Base-by-base conservation (phyloP, 2,113 vertebrate species). In the Siniperca chuatsi region DNA sequence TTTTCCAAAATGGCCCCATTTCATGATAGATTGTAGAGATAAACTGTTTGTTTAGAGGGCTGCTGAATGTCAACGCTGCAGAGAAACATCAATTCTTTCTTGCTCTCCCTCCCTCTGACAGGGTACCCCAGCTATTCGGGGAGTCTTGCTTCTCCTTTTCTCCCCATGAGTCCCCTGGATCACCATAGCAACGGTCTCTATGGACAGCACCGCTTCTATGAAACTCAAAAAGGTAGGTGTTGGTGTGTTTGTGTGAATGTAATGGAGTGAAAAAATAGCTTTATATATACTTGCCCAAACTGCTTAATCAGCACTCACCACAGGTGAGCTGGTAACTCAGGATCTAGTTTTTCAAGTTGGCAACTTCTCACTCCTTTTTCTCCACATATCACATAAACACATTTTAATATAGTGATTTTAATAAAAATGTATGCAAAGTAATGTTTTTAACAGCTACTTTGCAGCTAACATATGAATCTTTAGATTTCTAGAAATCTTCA, bases 141-240 rank as follows among this genome's bases (percentile, higher is more conserved):
- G 95, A 97, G 97, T 91, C 96, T 99, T 93, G 96, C 97, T 88
- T 98, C 98, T 93, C 98, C 97, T 91, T 99, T 99, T 95, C 96
- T 99, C 91, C 96, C 98, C 94, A 98, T 99, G 97, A 98, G 98
- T 96, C 97, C 97, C 92, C 95, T 99, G 95, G 98, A 99, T 97
- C 98, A 98, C 96, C 98, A 98, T 91, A 95, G 97, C 95, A 98
- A 98, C 91, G 93, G 97, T 92, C 97, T 99, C 87, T 99, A 99
- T 0, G 97, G 98, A 93, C 98, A 99, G 92, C 98, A 98, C 89
- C 97, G 97, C 92, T 99, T 98, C 96, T 99, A 99, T 68, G 98
- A 99, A 93, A 95, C 97, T 94, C 98, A 98, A 90, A 99, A 99
- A 99, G 98, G 87, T 91, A 81, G 54, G 80, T 75, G 76, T 84